Conservation (phyloP, 2,888 invertebrate genomes). For the Andrena camellia region DNA sequence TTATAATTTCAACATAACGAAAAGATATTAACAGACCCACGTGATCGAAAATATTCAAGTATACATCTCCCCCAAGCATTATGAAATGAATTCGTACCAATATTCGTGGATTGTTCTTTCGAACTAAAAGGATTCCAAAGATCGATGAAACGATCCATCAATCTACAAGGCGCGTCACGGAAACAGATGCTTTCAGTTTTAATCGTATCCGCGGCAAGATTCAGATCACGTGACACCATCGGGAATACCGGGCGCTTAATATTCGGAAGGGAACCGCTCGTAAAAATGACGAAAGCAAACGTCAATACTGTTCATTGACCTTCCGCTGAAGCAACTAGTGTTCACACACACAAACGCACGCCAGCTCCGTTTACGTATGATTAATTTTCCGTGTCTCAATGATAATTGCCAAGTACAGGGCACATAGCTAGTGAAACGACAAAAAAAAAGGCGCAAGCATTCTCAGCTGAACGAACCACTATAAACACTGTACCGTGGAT, state of each 20-base stretch:
- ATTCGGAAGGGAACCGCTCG: neutral
- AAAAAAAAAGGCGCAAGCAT: slow-evolving; percentile 16
- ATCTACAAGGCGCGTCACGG: neutral
- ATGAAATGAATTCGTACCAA: neutral
- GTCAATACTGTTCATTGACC: slow-evolving; percentile 53
- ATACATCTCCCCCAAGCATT: no score
- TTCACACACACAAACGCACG: slow-evolving; percentile 29
- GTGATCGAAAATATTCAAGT: no score
- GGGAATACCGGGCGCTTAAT: neutral
- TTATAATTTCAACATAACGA: no score
- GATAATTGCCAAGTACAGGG: neutral
- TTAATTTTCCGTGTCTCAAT: slow-evolving; percentile 22
- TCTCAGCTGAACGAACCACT: neutral
- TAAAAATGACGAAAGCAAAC: slow-evolving; percentile 39
- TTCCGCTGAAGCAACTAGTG: slow-evolving; percentile 61
- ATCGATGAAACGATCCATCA: neutral
- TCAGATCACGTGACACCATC: neutral
- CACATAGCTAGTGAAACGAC: slow-evolving; percentile 4
- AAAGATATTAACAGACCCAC: no score
- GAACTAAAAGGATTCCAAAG: neutral
- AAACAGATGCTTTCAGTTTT: neutral
- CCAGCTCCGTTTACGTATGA: slow-evolving; percentile 9
- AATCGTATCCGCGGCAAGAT: neutral
- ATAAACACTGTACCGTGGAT: neutral
- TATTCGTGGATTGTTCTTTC: neutral